phyloP scores from a whole-genome alignment of 2,797 vertebrate species.

The Arctocebus calabarensis region DNA sequence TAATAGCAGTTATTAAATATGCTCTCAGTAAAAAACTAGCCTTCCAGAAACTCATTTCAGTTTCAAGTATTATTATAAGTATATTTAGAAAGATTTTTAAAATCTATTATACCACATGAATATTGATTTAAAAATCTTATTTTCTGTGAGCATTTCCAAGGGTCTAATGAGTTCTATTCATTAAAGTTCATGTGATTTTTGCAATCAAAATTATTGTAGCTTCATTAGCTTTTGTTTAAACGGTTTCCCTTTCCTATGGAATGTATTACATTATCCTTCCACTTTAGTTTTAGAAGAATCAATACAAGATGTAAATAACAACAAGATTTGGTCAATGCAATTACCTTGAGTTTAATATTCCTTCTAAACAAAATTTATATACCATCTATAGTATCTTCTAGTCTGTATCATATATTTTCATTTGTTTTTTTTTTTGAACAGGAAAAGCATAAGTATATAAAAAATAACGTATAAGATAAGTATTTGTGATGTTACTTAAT shows the following conservation, averaged over 20 bases:
- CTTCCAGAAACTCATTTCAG: conserved; percentile 52
- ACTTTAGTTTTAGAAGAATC: conserved; percentile 8
- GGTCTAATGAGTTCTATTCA: background rate
- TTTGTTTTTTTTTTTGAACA: background rate
- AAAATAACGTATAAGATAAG: conserved; percentile 1
- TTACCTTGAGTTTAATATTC: background rate
- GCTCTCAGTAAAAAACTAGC: conserved; percentile 25
- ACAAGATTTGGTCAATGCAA: background rate
- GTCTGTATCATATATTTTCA: background rate
- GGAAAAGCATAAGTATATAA: background rate
- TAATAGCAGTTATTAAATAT: conserved; percentile 68
- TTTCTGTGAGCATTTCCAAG: conserved; percentile 24
- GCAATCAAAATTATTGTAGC: background rate
- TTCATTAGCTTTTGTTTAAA: conserved; percentile 40
- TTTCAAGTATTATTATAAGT: conserved; percentile 70
- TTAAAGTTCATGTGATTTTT: conserved; percentile 32
- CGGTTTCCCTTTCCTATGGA: background rate
- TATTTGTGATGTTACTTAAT: background rate
- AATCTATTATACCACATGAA: background rate
- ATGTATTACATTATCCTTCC: background rate
- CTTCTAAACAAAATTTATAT: background rate
- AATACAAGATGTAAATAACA: background rate
- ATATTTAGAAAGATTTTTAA: conserved; percentile 40
- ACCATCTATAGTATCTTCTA: background rate
- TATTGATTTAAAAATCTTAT: conserved; percentile 26